Percentiles rank a stretch among this genome's conserved stretches.
phyloP scores from a whole-genome alignment of 2,797 vertebrate genomes.

The Rhinogobio ventralis region DNA sequence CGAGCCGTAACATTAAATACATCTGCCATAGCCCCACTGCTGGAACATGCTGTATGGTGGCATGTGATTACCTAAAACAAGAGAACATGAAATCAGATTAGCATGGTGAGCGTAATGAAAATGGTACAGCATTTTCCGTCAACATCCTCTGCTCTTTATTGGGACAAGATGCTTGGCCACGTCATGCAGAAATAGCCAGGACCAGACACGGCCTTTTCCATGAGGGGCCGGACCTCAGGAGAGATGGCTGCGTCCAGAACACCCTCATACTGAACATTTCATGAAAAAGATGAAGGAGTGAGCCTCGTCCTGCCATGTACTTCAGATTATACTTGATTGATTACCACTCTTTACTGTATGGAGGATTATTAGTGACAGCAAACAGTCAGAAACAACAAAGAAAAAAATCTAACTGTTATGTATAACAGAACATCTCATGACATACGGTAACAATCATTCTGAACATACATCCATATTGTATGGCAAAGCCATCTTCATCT shows the following conservation, averaged over 20 bases:
- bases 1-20: conserved; percentile 16
- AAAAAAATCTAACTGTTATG: not conserved
- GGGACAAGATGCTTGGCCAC: conserved; percentile 66
- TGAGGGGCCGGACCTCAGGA: conserved; percentile 37
- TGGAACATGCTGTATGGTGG: conserved; percentile 43
- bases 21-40: conserved; percentile 43
- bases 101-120: conserved; percentile 65
- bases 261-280: conserved; percentile 50
- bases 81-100: conserved; percentile 65
- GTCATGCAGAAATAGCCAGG: conserved; percentile 19
- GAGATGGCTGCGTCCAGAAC: conserved; percentile 56
- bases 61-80: conserved; percentile 64
- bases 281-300: conserved; percentile 8
- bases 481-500: conserved; percentile 1
- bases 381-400: conserved; percentile 11
- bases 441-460: not conserved
- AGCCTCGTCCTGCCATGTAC: not conserved
- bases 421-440: conserved; percentile 1
- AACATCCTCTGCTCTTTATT: conserved; percentile 66
- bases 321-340: not conserved
- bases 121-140: conserved; percentile 61
- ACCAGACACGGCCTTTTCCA: conserved; percentile 35
- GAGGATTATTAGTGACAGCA: conserved; percentile 5
- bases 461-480: not conserved
- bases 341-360: conserved; percentile 7